Conservation (phyloP, 2,888 invertebrate genomes). For the Ametastegia equiseti region DNA sequence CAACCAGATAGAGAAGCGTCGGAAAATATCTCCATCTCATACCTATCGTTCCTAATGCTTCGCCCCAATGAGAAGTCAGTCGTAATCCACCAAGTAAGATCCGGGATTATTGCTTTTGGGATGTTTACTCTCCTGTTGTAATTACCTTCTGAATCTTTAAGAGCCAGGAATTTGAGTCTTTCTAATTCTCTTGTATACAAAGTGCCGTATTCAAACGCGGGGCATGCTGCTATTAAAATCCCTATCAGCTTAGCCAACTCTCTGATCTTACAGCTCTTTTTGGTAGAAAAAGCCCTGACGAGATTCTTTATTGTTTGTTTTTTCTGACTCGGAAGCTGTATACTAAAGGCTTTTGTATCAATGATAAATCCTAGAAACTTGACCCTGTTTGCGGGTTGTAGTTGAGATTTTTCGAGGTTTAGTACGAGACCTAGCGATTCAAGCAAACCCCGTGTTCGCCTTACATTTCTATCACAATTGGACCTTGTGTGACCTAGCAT, state of each 20-base stretch:
- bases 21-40: conserved; percentile 52
- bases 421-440: conserved; percentile 45
- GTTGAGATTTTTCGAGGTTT: conserved; percentile 45
- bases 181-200: not conserved
- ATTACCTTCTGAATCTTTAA: not conserved
- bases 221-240: not conserved
- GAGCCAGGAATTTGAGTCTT: not conserved
- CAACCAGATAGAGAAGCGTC: conserved; percentile 54
- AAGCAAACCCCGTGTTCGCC: not conserved
- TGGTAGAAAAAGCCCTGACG: not conserved
- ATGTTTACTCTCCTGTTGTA: not conserved
- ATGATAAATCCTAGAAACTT: conserved; percentile 51
- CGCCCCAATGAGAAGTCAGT: conserved; percentile 42
- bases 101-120: not conserved
- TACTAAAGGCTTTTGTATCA: conserved; percentile 36
- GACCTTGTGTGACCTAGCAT: not conserved
- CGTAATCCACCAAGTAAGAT: conserved; percentile 49
- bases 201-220: not conserved
- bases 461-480: not conserved
- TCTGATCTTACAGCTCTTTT: conserved; percentile 4
- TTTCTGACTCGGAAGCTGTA: not conserved
- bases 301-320: not conserved
- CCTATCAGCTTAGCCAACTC: not conserved
- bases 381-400: conserved; percentile 10
- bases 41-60: conserved; percentile 30